phyloP scores from a whole-genome alignment of 2,797 vertebrate species.

The Eulemur albifrons region DNA sequence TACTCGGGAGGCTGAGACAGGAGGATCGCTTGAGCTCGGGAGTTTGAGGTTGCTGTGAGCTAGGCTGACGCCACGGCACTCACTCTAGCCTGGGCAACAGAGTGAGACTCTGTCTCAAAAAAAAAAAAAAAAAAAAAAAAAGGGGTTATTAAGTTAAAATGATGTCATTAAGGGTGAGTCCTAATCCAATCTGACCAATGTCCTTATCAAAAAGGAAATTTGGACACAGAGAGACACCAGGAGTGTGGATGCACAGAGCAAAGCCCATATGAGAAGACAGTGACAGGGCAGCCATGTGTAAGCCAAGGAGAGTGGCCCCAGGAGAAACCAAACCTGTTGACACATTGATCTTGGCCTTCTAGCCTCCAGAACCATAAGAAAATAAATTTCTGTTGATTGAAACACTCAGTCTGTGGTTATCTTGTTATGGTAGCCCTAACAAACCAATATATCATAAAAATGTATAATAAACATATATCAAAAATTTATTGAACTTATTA shows the following conservation, averaged over 20 bases:
- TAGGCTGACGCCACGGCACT: no score
- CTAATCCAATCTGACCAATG: background rate
- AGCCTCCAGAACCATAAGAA: background rate
- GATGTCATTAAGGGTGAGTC: background rate
- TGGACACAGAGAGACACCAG: background rate
- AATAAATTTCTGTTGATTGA: background rate
- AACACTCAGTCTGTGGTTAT: background rate
- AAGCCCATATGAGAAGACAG: background rate
- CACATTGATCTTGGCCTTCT: background rate
- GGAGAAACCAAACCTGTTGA: background rate
- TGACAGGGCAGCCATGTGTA: background rate
- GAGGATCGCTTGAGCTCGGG: no score
- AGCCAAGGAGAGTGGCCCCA: background rate
- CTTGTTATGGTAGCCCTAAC: background rate
- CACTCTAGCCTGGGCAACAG: no score
- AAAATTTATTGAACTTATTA: background rate
- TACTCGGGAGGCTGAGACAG: no score
- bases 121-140: no score
- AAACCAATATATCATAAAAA: background rate
- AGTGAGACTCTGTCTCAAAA: no score
- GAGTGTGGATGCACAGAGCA: background rate
- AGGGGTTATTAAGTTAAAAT: constrained; percentile 1
- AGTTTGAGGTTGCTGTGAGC: no score
- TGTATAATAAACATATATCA: background rate
- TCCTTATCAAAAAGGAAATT: background rate